Evolutionary conservation across 2,797 vertebrate species (phyloP).

Genomic region (Pseudochaenichthys georgianus): DNA sequence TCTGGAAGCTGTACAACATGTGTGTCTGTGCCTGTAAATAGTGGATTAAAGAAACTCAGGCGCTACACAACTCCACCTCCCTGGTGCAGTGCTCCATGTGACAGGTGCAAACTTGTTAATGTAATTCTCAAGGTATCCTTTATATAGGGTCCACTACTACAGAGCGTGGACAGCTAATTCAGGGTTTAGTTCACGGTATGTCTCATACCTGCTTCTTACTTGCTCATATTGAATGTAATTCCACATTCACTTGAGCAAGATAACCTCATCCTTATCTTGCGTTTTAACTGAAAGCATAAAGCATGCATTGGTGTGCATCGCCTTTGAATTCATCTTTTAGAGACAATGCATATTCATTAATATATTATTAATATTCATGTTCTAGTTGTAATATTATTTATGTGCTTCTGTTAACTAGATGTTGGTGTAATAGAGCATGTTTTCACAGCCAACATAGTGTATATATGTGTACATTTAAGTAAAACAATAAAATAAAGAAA

Average conservation of each 20-base stretch:
- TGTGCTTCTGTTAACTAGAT: background rate
- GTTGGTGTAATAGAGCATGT: background rate
- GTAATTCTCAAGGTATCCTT: conserved; percentile 30
- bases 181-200: conserved; percentile 24
- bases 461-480: background rate
- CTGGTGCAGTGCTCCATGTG: conserved; percentile 6
- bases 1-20: background rate
- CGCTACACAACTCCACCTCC: background rate
- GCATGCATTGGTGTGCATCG: background rate
- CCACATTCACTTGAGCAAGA: background rate
- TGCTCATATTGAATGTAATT: background rate
- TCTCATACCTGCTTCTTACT: conserved; percentile 15
- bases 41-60: background rate
- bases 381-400: conserved; percentile 2
- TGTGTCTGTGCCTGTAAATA: background rate
- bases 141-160: background rate
- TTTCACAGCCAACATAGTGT: background rate
- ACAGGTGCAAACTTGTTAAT: conserved; percentile 44
- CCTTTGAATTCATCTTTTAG: background rate
- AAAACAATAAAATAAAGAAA: background rate
- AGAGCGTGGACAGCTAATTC: conserved; percentile 29
- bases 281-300: background rate
- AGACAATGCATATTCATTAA: background rate
- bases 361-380: background rate
- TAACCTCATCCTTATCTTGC: background rate